Evolutionary conservation across 2,113 vertebrate species (phyloP).

Genomic region (Colossoma macropomum): DNA sequence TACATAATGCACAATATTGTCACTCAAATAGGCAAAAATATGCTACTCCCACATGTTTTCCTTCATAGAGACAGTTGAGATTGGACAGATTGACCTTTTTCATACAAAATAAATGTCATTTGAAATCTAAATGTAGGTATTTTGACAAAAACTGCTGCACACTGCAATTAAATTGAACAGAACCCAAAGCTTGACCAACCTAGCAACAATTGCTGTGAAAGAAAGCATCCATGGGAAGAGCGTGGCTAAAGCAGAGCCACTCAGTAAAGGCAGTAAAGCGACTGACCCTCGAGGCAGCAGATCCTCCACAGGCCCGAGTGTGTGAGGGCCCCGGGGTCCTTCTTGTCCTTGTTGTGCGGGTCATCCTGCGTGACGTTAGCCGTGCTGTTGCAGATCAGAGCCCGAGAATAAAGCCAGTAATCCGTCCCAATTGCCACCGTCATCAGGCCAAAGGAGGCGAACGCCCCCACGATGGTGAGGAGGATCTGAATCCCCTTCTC

Average conservation of each 20-base stretch:
- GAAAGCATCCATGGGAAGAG: too few relatives aligned
- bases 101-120: too few relatives aligned
- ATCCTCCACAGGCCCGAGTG: conserved; percentile 94
- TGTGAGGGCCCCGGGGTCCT: conserved; percentile 90
- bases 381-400: conserved; percentile 92
- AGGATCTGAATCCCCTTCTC: conserved; percentile 93
- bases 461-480: conserved; percentile 91
- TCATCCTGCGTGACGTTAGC: conserved; percentile 83
- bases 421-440: conserved; percentile 94
- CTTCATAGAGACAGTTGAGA: too few relatives aligned
- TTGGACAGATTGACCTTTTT: too few relatives aligned
- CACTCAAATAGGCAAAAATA: too few relatives aligned
- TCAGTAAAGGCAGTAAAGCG: conserved; percentile 11
- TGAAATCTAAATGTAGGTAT: too few relatives aligned
- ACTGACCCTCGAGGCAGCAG: conserved; percentile 92
- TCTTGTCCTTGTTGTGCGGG: conserved; percentile 85
- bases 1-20: too few relatives aligned
- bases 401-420: conserved; percentile 94
- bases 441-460: conserved; percentile 94
- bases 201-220: not conserved
- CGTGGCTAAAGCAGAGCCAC: not conserved
- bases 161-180: too few relatives aligned
- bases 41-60: too few relatives aligned
- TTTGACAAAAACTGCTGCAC: too few relatives aligned
- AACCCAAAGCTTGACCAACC: not conserved